Conservation (phyloP, 1,140 invertebrate genomes). For the Drosophila truncata region DNA sequence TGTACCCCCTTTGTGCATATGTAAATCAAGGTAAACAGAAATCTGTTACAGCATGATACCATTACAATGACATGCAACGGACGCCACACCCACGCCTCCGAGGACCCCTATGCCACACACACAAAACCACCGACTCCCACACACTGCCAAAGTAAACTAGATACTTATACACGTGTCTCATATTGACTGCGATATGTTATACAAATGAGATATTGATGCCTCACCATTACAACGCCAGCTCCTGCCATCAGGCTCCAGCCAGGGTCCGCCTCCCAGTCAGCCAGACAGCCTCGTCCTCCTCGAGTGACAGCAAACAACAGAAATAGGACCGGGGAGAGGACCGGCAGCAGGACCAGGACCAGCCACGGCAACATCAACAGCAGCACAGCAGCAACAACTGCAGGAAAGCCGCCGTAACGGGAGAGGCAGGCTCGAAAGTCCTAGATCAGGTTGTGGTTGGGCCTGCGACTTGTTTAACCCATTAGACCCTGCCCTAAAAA, state of each 20-base stretch:
- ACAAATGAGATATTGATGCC: constrained; percentile 82
- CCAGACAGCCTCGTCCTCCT: constrained; percentile 26
- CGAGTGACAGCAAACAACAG: constrained; percentile 47
- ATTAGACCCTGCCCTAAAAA: neutral
- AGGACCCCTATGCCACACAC: constrained; percentile 4
- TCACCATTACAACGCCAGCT: constrained; percentile 42
- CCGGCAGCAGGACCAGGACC: constrained; percentile 8
- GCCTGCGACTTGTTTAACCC: constrained; percentile 38
- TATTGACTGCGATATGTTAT: constrained; percentile 79
- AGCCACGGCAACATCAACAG: constrained; percentile 18
- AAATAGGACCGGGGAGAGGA: constrained; percentile 18
- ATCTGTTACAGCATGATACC: constrained; percentile 79
- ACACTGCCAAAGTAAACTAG: constrained; percentile 47
- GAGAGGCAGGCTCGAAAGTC: constrained; percentile 19
- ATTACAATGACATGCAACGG: constrained; percentile 77
- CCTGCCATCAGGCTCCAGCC: constrained; percentile 31
- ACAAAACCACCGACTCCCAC: constrained; percentile 5
- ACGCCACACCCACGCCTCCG: constrained; percentile 6
- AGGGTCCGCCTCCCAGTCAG: constrained; percentile 17
- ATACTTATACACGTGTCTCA: constrained; percentile 79
- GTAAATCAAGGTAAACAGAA: constrained; percentile 82
- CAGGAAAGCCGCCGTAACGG: constrained; percentile 13
- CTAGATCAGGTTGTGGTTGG: constrained; percentile 25
- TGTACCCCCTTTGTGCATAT: constrained; percentile 46
- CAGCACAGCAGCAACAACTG: constrained; percentile 16